These are phyloP conservation scores for Muntiacus muntjak DNA, from an alignment of 2,113 vertebrate species.

Conservation along the genomic window DNA sequence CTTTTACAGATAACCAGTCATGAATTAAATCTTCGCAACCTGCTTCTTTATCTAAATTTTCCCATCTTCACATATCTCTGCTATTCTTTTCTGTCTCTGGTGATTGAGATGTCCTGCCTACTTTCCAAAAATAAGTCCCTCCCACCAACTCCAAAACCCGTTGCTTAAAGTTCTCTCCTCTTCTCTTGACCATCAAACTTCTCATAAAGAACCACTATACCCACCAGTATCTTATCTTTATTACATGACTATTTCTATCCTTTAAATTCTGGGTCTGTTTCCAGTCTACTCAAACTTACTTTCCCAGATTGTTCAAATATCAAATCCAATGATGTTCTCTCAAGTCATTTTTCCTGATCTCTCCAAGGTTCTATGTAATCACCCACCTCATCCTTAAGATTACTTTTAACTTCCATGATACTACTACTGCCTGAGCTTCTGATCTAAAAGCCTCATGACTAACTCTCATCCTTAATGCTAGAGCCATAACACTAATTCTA, in stretches of 20 bases:
- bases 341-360: not conserved
- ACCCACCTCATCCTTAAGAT: not conserved
- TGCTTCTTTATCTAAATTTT: slow-evolving; percentile 1
- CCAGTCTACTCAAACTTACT: not conserved
- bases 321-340: not conserved
- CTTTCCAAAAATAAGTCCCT: not conserved
- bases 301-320: slow-evolving; percentile 5
- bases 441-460: not conserved
- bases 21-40: not conserved
- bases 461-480: not conserved
- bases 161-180: not conserved
- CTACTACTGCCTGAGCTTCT: not conserved
- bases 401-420: not conserved
- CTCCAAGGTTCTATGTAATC: not conserved
- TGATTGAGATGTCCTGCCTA: not conserved
- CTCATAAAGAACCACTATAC: not conserved
- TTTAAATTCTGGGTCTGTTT: not conserved
- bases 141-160: not conserved
- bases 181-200: not conserved
- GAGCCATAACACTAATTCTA: not conserved
- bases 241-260: not conserved
- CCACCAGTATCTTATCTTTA: not conserved
- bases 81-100: not conserved
- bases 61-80: not conserved
- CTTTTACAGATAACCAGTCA: not conserved